phyloP scores from a whole-genome alignment of 2,888 invertebrate species.

The Calameuta filiformis region DNA sequence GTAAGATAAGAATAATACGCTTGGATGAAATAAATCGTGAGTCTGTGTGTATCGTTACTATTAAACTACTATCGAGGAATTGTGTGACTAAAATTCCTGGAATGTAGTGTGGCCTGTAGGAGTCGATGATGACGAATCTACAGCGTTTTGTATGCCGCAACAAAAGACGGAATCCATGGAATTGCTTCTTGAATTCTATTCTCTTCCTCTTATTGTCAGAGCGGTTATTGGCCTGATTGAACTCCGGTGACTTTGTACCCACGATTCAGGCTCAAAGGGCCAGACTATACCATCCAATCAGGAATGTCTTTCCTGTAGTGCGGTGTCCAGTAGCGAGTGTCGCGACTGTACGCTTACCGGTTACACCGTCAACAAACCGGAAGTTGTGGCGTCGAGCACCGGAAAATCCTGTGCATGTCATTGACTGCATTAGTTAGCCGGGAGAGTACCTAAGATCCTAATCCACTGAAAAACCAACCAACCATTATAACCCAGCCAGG shows the following conservation, averaged over 20 bases:
- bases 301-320: background rate
- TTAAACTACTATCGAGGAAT: background rate
- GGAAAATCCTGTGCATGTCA: slow-evolving; percentile 34
- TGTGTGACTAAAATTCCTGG: background rate
- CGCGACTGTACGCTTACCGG: background rate
- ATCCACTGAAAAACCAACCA: background rate
- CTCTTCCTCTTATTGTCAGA: background rate
- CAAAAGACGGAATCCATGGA: background rate
- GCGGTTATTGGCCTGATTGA: background rate
- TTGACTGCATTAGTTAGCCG: slow-evolving; percentile 29
- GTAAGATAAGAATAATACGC: background rate
- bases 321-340: background rate
- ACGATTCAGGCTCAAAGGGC: background rate
- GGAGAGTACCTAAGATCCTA: background rate
- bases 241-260: background rate
- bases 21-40: background rate
- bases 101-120: background rate
- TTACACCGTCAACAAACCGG: slow-evolving; percentile 19
- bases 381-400: slow-evolving; percentile 25
- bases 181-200: background rate
- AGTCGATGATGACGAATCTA: background rate
- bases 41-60: background rate
- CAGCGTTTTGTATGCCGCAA: background rate
- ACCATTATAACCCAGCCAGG: background rate
- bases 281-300: background rate